phyloP scores from a whole-genome alignment of 2,888 invertebrate species.

The Dione juno region DNA sequence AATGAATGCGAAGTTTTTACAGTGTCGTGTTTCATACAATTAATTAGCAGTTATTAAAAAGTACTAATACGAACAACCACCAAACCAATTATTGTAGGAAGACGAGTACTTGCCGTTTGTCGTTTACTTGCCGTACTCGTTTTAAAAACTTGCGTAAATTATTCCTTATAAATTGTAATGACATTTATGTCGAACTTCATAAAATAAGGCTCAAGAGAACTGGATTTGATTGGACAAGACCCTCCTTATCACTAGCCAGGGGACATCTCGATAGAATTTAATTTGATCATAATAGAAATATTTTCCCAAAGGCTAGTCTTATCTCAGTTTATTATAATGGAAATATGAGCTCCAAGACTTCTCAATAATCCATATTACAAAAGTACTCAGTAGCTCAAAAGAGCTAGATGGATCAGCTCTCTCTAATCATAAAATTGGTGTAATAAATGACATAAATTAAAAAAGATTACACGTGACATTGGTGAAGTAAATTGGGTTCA shows the following conservation, averaged over 20 bases:
- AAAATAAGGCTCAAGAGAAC: constrained; percentile 25
- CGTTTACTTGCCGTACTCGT: neutral
- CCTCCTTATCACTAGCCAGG: constrained; percentile 43
- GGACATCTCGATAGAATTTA: constrained; percentile 41
- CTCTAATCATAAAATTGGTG: neutral
- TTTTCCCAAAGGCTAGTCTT: constrained; percentile 21
- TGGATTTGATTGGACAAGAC: constrained; percentile 45
- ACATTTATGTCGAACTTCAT: constrained; percentile 12
- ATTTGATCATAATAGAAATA: constrained; percentile 52
- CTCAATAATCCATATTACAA: constrained; percentile 13
- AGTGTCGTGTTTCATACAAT: no score
- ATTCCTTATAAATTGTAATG: constrained; percentile 6
- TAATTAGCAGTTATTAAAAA: no score
- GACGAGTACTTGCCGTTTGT: neutral
- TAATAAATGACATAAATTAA: neutral
- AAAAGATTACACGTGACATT: neutral
- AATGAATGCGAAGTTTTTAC: no score
- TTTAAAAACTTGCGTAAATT: neutral
- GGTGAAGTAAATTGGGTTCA: neutral
- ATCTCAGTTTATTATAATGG: constrained; percentile 17
- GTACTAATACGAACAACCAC: neutral
- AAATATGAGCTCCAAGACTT: neutral
- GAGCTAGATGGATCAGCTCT: neutral
- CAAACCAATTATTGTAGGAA: neutral
- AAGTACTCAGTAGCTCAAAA: neutral